Conservation (phyloP, 2,888 invertebrate genomes). For the Hybos culiciformis region DNA sequence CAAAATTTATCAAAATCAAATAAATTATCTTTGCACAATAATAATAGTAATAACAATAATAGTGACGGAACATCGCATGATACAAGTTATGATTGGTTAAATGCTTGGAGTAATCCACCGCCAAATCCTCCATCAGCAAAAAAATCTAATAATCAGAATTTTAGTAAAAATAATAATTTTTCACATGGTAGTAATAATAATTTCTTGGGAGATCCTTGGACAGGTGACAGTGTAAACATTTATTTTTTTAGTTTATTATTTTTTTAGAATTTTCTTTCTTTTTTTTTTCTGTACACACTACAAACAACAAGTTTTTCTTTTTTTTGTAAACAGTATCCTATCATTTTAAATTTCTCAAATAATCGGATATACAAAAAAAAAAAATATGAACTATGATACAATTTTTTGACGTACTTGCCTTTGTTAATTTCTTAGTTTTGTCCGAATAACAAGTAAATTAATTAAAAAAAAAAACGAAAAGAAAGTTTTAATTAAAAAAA, state of each 20-base stretch:
- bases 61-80: conserved; percentile 7
- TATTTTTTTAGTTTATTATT: conserved; percentile 40
- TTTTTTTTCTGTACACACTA: too few species aligned
- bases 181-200: conserved; percentile 8
- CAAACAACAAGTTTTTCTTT: too few species aligned
- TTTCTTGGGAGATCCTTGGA: conserved; percentile 17
- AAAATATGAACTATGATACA: too few species aligned
- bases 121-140: conserved; percentile 11
- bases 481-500: too few species aligned
- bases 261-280: conserved; percentile 16
- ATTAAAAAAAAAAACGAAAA: too few species aligned
- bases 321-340: too few species aligned
- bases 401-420: too few species aligned
- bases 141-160: conserved; percentile 1
- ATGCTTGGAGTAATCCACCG: conserved; percentile 18
- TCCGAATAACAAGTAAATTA: too few species aligned
- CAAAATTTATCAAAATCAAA: conserved; percentile 16
- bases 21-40: conserved; percentile 13
- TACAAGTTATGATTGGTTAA: conserved; percentile 16
- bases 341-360: too few species aligned
- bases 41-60: conserved; percentile 8
- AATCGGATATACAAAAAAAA: too few species aligned
- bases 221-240: conserved; percentile 19
- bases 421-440: too few species aligned
- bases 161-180: neutral